These are phyloP conservation scores for Andricus curvator DNA, from an alignment of 2,888 invertebrate genomes.

Conservation along the genomic window DNA sequence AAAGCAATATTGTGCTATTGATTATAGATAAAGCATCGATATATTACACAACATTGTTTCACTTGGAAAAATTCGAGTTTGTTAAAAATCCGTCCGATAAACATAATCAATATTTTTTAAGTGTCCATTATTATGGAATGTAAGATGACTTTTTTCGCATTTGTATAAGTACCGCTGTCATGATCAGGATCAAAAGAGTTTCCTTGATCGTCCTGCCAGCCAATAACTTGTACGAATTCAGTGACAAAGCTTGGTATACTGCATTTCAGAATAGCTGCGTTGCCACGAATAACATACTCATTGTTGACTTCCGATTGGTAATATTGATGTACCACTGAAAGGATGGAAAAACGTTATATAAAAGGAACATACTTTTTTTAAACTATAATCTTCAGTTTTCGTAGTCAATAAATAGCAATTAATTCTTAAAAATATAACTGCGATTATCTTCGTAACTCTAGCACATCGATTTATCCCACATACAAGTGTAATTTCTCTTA, in stretches of 20 bases:
- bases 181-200: conserved; percentile 75
- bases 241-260: conserved; percentile 94
- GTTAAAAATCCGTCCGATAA: too few species aligned
- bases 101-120: too few species aligned
- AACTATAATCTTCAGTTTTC: conserved; percentile 1
- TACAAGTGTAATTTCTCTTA: not conserved
- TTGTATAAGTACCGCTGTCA: conserved; percentile 69
- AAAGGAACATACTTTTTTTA: not conserved
- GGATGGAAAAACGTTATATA: conserved; percentile 11
- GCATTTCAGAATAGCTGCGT: conserved; percentile 92
- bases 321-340: conserved; percentile 91
- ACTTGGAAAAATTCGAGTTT: too few species aligned
- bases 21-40: too few species aligned
- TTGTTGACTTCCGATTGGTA: conserved; percentile 94
- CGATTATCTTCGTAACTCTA: not conserved
- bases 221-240: conserved; percentile 93
- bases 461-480: not conserved
- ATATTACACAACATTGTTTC: too few species aligned
- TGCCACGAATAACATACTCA: conserved; percentile 93
- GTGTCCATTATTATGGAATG: not conserved
- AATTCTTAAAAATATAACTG: not conserved
- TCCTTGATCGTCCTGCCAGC: conserved; percentile 83
- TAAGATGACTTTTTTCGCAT: not conserved
- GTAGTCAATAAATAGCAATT: not conserved
- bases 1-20: too few species aligned